phyloP scores from a whole-genome alignment of 2,888 invertebrate genomes.

The Cephus rjabovi region DNA sequence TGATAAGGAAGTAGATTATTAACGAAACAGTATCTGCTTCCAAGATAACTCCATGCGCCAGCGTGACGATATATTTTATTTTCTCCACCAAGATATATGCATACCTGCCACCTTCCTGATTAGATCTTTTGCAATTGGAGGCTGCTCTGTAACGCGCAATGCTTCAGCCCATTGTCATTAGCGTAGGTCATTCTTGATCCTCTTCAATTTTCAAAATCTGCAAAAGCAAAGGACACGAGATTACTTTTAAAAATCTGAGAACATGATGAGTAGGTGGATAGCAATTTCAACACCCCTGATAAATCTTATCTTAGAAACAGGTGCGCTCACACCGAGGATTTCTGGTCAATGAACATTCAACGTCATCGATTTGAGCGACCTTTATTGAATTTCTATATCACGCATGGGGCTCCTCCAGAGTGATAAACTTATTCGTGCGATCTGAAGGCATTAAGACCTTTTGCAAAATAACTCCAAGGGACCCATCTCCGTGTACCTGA shows the following conservation, averaged over 20 bases:
- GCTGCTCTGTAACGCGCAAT: slow-evolving; percentile 21
- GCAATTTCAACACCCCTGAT: neutral
- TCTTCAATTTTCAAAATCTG: slow-evolving; percentile 14
- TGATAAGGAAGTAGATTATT: neutral
- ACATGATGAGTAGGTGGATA: neutral
- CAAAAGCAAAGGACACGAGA: neutral
- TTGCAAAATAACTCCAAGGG: neutral
- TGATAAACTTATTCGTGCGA: neutral
- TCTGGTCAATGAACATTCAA: neutral
- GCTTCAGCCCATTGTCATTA: slow-evolving; percentile 60
- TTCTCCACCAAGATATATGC: neutral
- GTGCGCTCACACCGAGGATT: neutral
- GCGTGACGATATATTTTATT: neutral
- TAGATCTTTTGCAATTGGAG: slow-evolving; percentile 11
- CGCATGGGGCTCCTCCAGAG: neutral
- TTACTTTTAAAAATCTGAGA: neutral
- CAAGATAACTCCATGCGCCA: neutral
- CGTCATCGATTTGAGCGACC: slow-evolving; percentile 25
- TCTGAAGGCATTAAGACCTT: too few relatives aligned
- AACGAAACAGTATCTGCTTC: neutral
- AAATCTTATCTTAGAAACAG: neutral
- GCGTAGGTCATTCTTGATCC: slow-evolving; percentile 37
- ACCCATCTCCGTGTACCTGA: neutral
- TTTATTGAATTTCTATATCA: slow-evolving; percentile 11
- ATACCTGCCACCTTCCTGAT: neutral